Percentiles rank a stretch among this genome's conserved stretches.
phyloP scores from a whole-genome alignment of 2,888 invertebrate species.

The Clitarchus hookeri region DNA sequence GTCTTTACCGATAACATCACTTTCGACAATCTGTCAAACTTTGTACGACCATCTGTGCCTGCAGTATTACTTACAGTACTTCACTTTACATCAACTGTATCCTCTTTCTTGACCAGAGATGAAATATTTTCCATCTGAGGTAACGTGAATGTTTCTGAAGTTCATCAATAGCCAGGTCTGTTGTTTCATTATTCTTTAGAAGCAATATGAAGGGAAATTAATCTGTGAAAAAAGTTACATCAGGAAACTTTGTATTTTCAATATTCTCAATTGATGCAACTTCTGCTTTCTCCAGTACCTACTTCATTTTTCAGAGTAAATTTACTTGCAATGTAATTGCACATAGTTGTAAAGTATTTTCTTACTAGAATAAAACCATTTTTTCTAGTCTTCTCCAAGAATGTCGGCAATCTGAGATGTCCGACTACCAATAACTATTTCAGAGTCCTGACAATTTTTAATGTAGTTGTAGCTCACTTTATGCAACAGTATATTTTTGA shows the following conservation, averaged over 20 bases:
- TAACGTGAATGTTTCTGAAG: neutral
- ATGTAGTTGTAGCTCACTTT: neutral
- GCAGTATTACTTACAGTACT: neutral
- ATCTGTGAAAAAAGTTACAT: neutral
- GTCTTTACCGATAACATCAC: neutral
- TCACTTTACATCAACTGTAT: conserved; percentile 8
- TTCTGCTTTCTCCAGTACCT: conserved; percentile 7
- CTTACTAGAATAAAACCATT: neutral
- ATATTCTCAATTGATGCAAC: neutral
- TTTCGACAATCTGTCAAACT: neutral
- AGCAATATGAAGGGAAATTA: neutral
- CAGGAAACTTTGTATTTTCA: neutral
- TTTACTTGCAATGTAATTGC: neutral
- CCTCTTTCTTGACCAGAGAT: neutral
- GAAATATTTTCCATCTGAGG: neutral
- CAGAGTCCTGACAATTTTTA: neutral
- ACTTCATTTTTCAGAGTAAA: neutral
- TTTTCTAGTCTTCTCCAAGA: neutral
- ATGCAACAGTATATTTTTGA: neutral
- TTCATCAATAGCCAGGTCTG: neutral
- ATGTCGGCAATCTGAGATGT: neutral
- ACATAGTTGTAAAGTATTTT: neutral
- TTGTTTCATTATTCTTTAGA: neutral
- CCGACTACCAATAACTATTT: neutral
- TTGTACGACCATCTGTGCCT: neutral